Base-by-base conservation (phyloP, 1,140 invertebrate species). In the Tetraneura akinire region DNA sequence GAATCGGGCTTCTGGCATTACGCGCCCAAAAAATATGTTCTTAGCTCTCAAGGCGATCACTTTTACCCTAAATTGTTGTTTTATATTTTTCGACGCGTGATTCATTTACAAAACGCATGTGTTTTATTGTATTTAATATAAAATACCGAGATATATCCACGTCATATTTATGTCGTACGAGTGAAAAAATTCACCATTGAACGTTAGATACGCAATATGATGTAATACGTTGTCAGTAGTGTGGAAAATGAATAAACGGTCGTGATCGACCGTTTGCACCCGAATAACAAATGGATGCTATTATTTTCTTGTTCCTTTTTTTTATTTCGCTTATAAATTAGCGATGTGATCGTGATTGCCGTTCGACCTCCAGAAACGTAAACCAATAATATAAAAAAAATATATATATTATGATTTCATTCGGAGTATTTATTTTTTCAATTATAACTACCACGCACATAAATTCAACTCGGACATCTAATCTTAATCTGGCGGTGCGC, bases 281-380 rank as follows among this genome's bases (percentile, higher is more conserved):
- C 49, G 10, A 73, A 73, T 51, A 51, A 73, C 70, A 51, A 51
- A 51, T 51, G 23, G 23, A 53, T 32, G 70, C 14, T 51, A 51
- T 73, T 51, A 73, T 73, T 73, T 73, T 73, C 14, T 73, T 29
- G 45, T 73, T 73, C 11, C 16, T 51, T 45, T 37, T 37, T 37
- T 45, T 32, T 32, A 62, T 62, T 62, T 4, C 13, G 37, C 13
- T 66, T 64, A 64, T 42, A 64, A 64, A 64, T 64, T 37, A 64
- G 62, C 32, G 18, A 14, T 37, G 18, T 37, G 62, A 64, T 64
- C 62, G 29, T 64, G 29, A 64, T 64, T 18, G 32, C 32, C 10
- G 32, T 64, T 64, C 32, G 62, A 18, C 29, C 62, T 64, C 29
- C 62, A 42, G 5, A 23, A 11, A 16, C 18, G 60, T 37, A 64